phyloP scores from a whole-genome alignment of 2,888 invertebrate genomes.

The Calameuta filiformis region DNA sequence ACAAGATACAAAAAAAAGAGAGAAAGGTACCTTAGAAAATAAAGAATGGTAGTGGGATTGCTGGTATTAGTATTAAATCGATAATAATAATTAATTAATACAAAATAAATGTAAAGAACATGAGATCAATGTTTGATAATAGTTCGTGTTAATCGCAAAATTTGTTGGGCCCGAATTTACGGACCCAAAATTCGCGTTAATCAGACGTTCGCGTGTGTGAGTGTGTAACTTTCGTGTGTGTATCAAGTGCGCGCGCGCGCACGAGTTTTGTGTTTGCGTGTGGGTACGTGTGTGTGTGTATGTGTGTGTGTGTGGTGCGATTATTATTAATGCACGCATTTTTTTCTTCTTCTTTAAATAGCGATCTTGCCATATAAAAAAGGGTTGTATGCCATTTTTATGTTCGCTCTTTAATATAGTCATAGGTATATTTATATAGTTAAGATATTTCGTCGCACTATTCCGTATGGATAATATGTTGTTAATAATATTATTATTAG shows the following conservation, averaged over 20 bases:
- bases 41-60: conserved; percentile 48
- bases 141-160: conserved; percentile 43
- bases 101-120: conserved; percentile 54
- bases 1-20: conserved; percentile 23
- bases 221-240: neutral
- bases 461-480: neutral
- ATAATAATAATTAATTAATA: conserved; percentile 30
- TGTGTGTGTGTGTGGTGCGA: conserved; percentile 9
- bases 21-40: conserved; percentile 30
- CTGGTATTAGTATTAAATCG: conserved; percentile 45
- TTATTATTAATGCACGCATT: neutral
- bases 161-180: neutral
- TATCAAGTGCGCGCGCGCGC: conserved; percentile 5
- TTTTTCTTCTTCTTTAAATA: neutral
- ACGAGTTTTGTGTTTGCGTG: neutral
- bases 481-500: neutral
- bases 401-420: neutral
- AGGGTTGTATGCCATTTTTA: neutral
- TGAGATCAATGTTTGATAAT: conserved; percentile 64
- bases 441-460: neutral
- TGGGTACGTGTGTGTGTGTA: neutral
- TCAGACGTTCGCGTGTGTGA: conserved; percentile 6
- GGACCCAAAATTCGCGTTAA: neutral
- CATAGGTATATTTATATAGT: conserved; percentile 2
- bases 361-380: conserved; percentile 3